Base-by-base conservation (phyloP, 2,113 vertebrate genomes). In the Salminus brasiliensis region DNA sequence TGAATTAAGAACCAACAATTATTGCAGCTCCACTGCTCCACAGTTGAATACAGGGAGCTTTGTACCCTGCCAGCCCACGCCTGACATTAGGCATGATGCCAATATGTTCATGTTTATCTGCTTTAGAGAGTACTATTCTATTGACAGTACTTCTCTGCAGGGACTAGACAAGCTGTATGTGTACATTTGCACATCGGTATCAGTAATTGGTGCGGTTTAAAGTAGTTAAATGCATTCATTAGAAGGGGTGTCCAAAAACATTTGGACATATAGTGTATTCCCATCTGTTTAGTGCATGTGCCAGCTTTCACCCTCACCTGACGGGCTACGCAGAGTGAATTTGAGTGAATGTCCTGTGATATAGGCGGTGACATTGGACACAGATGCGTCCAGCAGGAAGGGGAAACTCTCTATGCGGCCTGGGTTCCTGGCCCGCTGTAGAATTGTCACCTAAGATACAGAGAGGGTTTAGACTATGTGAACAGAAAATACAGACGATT, bases 321-420 rank as follows among this genome's bases (percentile, higher is more conserved):
- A 70, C 18, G 91, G 90, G 76, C 88, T 91, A 43, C 72, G 86
- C 52, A 93, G 75, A 12, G 83, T 91, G 52, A 91, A 93, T 43
- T 68, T 36, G 5, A 91, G 39, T 15, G 70, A 7, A n/a, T 6
- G 57, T 73, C 90, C 93, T 72, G 92, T 93, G 78, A 93, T 84
- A 75, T 92, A 93, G 29, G 91, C 83, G 0, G 87, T 92, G 78
- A 90, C 65, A 30, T 93, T 92, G 70, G 83, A 82, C 57, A 92
- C 76, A 16, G 91, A 90, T 21, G 85, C 80, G 29, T 93, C 92
- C 68, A 93, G 6, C 1, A 70, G 13, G 67, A 93, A 92, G 27
- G 84, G 47, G 45, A 92, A 92, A 8, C 23, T 90, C 79, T 90
- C 90, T 5, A 67, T n/a, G 10, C 8, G 77, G 52, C 89, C 91